Evolutionary conservation across 2,797 vertebrate species (phyloP).

Genomic region (Pelochelys cantorii): DNA sequence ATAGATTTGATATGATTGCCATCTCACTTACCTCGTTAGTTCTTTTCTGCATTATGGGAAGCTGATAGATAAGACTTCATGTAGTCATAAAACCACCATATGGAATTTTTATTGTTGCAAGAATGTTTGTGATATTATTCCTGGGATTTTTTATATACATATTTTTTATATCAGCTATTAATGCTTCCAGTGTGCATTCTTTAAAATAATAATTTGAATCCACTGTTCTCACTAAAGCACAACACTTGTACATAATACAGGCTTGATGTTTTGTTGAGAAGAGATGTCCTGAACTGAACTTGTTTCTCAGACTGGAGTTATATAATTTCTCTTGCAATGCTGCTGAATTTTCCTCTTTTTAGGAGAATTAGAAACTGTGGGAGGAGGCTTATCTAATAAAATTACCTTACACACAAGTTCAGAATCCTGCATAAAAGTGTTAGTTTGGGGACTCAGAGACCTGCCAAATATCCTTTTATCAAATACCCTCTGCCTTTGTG

Average conservation of each 20-base stretch:
- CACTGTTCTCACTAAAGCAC: background rate
- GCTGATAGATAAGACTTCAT: background rate
- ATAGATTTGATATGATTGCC: background rate
- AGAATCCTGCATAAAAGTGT: background rate
- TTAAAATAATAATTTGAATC: background rate
- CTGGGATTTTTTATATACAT: accelerated
- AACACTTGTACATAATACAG: background rate
- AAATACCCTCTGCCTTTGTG: background rate
- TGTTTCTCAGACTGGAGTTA: background rate
- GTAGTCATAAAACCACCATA: background rate
- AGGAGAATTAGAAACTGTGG: background rate
- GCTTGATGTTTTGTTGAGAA: background rate
- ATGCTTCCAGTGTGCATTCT: background rate
- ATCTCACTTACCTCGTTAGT: background rate
- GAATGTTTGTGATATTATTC: background rate
- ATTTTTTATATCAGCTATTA: background rate
- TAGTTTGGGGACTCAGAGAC: background rate
- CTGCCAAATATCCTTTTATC: background rate
- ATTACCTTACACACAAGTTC: accelerated
- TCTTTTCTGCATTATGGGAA: background rate
- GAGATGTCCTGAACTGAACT: background rate
- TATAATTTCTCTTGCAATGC: background rate
- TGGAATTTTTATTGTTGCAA: background rate
- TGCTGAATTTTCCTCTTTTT: background rate
- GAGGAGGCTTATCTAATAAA: background rate